These are phyloP conservation scores for Agrypnus murinus DNA, from an alignment of 2,888 invertebrate species.

Conservation along the genomic window DNA sequence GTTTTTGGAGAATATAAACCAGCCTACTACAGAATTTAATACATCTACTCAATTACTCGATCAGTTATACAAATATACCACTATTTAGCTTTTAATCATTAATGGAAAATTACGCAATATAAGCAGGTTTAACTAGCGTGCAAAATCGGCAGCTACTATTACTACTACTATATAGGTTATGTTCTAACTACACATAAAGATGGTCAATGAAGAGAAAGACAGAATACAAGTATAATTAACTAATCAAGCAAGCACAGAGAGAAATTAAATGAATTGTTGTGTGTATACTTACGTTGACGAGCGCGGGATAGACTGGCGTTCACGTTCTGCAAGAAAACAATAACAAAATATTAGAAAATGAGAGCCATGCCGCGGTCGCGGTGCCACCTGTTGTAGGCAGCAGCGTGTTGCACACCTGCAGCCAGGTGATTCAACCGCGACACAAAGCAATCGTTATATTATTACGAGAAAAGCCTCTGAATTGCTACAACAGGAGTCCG, in stretches of 20 bases:
- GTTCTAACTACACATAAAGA: too few relatives aligned
- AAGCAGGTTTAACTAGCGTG: neutral
- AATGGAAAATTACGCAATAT: constrained; percentile 7
- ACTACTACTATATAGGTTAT: too few relatives aligned
- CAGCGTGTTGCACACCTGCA: constrained; percentile 62
- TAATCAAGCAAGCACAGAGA: constrained; percentile 43
- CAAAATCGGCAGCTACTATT: too few relatives aligned
- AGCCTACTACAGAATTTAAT: too few relatives aligned
- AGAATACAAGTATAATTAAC: constrained; percentile 17
- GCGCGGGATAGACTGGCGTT: constrained; percentile 70
- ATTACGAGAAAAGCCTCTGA: constrained; percentile 52
- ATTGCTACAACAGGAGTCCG: constrained; percentile 39
- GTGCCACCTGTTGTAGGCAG: constrained; percentile 64
- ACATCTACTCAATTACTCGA: too few relatives aligned
- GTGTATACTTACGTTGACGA: constrained; percentile 73
- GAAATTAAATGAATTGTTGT: constrained; percentile 40
- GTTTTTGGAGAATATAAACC: too few relatives aligned
- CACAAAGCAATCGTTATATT: constrained; percentile 53
- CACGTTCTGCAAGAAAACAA: constrained; percentile 73
- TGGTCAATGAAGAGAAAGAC: neutral
- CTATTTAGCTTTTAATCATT: neutral
- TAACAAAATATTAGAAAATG: constrained; percentile 58
- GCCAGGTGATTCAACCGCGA: constrained; percentile 60
- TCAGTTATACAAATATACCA: too few relatives aligned
- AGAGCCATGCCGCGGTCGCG: constrained; percentile 55